Percentiles rank a stretch among this genome's conserved stretches.
These are phyloP conservation scores for Paralichthys olivaceus DNA, from an alignment of 2,113 vertebrate species.

Conservation along the genomic window DNA sequence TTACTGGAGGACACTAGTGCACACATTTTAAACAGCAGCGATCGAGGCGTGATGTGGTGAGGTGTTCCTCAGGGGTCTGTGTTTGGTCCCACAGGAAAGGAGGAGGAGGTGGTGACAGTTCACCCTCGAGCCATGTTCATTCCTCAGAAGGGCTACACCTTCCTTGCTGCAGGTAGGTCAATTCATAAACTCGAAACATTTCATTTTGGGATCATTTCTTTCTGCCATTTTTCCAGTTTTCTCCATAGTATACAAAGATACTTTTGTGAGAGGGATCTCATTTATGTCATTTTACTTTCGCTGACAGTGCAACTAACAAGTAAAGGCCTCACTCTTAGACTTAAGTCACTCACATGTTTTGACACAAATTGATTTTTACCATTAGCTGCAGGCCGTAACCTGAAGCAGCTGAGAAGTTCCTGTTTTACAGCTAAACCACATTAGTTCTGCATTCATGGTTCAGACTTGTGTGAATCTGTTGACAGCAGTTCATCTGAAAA, in stretches of 20 bases:
- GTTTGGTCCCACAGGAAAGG: slow-evolving; percentile 80
- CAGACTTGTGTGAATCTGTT: neutral
- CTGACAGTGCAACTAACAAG: neutral
- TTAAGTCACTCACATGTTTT: neutral
- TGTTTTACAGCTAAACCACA: neutral
- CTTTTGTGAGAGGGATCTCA: too few relatives aligned
- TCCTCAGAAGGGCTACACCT: slow-evolving; percentile 84
- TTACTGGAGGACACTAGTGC: too few relatives aligned
- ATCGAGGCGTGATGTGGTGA: neutral
- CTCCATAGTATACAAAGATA: too few relatives aligned
- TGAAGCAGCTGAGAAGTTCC: neutral
- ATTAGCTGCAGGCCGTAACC: neutral
- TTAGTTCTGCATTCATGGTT: slow-evolving; percentile 17
- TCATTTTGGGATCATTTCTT: neutral
- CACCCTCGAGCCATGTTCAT: slow-evolving; percentile 89
- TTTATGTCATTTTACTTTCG: too few relatives aligned
- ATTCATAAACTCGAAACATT: neutral
- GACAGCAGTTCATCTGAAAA: neutral
- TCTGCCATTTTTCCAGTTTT: neutral
- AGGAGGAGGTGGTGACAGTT: slow-evolving; percentile 82
- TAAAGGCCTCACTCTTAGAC: too few relatives aligned
- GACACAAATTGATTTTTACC: slow-evolving; percentile 1
- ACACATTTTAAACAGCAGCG: neutral
- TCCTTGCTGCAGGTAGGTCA: slow-evolving; percentile 89
- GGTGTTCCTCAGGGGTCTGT: slow-evolving; percentile 25